These are phyloP conservation scores for Heliconius aoede DNA, from an alignment of 2,888 invertebrate species.

Conservation along the genomic window DNA sequence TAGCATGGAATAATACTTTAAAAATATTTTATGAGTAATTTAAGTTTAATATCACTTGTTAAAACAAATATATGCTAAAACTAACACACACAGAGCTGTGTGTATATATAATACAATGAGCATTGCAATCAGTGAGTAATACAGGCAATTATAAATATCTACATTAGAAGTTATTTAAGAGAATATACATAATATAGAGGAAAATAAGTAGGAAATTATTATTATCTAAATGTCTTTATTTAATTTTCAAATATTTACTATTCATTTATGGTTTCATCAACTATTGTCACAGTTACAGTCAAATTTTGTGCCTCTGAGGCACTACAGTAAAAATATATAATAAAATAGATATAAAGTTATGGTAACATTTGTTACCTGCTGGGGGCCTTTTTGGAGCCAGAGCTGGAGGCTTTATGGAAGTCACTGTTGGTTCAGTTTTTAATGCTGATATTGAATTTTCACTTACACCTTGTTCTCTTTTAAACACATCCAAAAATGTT, in stretches of 20 bases:
- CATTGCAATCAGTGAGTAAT: neutral
- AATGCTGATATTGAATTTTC: slow-evolving; percentile 45
- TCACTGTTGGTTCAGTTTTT: slow-evolving; percentile 61
- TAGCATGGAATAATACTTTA: neutral
- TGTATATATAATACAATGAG: too few relatives aligned
- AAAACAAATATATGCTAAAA: too few relatives aligned
- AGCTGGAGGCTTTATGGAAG: slow-evolving; percentile 58
- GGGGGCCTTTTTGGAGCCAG: slow-evolving; percentile 64
- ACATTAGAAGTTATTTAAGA: neutral
- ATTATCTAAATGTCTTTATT: neutral
- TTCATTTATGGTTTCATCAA: too few relatives aligned
- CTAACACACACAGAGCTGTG: too few relatives aligned
- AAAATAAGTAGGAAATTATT: neutral
- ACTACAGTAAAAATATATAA: too few relatives aligned
- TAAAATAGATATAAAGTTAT: neutral
- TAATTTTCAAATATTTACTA: too few relatives aligned
- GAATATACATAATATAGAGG: neutral
- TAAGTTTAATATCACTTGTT: too few relatives aligned
- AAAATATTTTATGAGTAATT: neutral
- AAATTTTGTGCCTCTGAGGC: too few relatives aligned
- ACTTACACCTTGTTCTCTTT: slow-evolving; percentile 71
- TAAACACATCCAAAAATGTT: slow-evolving; percentile 79
- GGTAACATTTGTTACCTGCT: slow-evolving; percentile 57
- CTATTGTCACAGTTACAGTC: neutral
- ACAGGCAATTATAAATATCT: neutral